A percentile compares a stretch with the other conserved stretches of the same genome.
These are phyloP conservation scores for Fratercula arctica DNA, from an alignment of 2,797 vertebrate genomes.

Conservation along the genomic window DNA sequence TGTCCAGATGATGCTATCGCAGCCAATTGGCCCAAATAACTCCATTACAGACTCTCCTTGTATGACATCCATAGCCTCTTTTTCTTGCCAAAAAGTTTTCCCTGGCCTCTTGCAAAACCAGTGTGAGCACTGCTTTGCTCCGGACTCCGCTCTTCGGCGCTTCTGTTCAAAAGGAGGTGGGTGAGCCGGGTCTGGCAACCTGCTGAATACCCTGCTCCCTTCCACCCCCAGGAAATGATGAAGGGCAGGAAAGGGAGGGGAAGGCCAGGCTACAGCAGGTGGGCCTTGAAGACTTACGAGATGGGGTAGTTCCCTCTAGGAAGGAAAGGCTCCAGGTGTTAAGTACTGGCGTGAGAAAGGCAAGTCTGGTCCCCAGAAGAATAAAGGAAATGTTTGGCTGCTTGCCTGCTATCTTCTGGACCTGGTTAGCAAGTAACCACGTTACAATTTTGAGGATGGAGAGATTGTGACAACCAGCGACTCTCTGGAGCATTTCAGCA, in stretches of 20 bases:
- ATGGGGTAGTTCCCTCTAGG: not conserved
- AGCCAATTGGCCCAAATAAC: not conserved
- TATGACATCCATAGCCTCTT: not conserved
- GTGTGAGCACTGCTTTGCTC: accelerated
- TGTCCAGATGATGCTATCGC: not conserved
- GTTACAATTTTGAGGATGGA: not conserved
- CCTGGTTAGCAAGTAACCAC: not conserved
- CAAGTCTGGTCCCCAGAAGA: not conserved
- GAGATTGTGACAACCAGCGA: not conserved
- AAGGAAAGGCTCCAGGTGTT: not conserved
- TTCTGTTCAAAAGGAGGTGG: not conserved
- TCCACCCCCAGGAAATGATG: not conserved
- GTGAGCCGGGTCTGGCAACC: not conserved
- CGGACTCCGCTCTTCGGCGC: accelerated
- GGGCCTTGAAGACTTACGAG: not conserved
- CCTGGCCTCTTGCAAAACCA: not conserved
- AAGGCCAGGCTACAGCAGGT: not conserved
- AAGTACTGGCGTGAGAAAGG: not conserved
- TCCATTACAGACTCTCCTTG: not conserved
- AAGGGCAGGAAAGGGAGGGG: not conserved
- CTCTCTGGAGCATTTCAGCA: not conserved
- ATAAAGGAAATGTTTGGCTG: not conserved
- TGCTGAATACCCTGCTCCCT: not conserved
- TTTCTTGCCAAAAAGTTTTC: not conserved
- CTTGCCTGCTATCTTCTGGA: not conserved